These are phyloP conservation scores for Desmophyllum pertusum DNA, from an alignment of 92 coral and sea anemone species.

Conservation along the genomic window DNA sequence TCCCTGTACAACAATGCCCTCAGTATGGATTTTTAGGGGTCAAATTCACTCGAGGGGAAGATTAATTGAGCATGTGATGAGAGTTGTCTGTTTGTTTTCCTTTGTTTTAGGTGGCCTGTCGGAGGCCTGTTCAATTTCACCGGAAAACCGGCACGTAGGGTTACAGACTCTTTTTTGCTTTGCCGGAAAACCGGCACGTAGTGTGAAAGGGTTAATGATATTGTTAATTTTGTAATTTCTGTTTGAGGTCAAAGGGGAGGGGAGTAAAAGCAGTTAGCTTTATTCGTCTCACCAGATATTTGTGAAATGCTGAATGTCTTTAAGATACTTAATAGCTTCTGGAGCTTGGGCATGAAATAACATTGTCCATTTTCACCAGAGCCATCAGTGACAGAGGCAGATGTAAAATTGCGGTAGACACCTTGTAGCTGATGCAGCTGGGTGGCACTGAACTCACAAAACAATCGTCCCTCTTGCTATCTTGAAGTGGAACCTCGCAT, in stretches of 20 bases:
- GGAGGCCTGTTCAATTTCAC: too few relatives aligned
- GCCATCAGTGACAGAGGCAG: constrained; percentile 21
- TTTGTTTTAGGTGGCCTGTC: too few relatives aligned
- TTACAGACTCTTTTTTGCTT: too few relatives aligned
- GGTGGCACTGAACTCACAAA: constrained; percentile 67
- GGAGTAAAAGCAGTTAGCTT: not conserved
- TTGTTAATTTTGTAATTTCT: not conserved
- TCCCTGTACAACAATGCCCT: too few relatives aligned
- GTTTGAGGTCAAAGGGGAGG: not conserved
- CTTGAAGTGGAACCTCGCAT: constrained; percentile 24
- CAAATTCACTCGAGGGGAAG: too few relatives aligned
- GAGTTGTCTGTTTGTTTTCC: too few relatives aligned
- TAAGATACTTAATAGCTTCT: constrained; percentile 66
- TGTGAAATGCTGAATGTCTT: constrained; percentile 30
- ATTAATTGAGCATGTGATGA: too few relatives aligned
- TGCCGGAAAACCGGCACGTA: too few relatives aligned
- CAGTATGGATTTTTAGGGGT: too few relatives aligned
- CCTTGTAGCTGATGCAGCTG: constrained; percentile 73
- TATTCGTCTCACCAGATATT: not conserved
- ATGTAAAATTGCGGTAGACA: constrained; percentile 64
- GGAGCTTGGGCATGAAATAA: constrained; percentile 80
- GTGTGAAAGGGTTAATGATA: too few relatives aligned
- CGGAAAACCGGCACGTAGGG: too few relatives aligned
- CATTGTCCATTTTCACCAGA: constrained; percentile 41
- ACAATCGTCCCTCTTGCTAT: constrained; percentile 34